Conservation (phyloP, 2,797 vertebrate genomes). For the Poliocrania exsul region DNA sequence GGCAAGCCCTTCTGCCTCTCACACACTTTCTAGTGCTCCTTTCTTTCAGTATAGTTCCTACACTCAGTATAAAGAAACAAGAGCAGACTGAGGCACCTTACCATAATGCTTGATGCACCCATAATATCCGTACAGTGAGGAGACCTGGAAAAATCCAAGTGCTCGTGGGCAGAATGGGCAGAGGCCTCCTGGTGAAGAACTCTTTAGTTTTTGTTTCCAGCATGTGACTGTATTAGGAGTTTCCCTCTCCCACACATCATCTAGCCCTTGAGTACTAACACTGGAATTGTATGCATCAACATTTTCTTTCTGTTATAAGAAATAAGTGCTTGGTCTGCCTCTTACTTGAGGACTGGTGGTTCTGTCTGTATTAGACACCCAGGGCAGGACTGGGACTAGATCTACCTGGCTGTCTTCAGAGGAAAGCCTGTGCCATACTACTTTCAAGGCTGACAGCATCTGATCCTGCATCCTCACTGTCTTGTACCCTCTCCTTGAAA, state of each 20-base stretch:
- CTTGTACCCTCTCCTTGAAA: neutral
- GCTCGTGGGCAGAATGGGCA: neutral
- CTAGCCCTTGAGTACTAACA: neutral
- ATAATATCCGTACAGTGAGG: neutral
- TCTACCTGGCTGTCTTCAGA: neutral
- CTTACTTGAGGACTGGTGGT: neutral
- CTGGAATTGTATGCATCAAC: neutral
- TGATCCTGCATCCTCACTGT: neutral
- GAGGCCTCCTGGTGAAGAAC: neutral
- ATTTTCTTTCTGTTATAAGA: neutral
- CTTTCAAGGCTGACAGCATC: neutral
- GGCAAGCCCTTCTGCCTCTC: neutral
- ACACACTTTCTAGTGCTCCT: neutral
- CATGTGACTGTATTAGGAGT: neutral
- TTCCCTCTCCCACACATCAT: neutral
- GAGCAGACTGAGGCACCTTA: neutral
- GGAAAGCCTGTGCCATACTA: neutral
- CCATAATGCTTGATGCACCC: neutral
- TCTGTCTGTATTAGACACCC: neutral
- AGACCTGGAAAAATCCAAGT: neutral
- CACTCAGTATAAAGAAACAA: neutral
- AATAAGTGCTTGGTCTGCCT: neutral
- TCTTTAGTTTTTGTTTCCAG: neutral
- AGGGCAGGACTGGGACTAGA: neutral
- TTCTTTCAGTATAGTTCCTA: neutral